These are phyloP conservation scores for Alloscopus bannaensis DNA, from an alignment of 2,888 invertebrate species.

Conservation along the genomic window DNA sequence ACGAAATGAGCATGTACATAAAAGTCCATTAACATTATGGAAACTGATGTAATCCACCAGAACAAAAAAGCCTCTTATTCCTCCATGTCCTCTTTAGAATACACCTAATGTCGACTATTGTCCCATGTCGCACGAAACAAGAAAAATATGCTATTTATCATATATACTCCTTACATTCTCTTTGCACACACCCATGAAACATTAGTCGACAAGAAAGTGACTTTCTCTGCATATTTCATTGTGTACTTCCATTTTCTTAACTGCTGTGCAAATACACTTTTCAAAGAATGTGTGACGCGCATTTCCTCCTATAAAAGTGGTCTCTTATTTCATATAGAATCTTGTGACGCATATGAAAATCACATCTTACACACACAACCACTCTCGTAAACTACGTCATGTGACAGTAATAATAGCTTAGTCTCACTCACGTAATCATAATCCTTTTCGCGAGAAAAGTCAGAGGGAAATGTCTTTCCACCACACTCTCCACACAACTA, in stretches of 20 bases:
- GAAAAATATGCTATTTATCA: too few relatives aligned
- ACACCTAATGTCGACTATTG: too few relatives aligned
- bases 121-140: too few relatives aligned
- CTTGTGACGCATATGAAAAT: not conserved
- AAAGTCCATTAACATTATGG: too few relatives aligned
- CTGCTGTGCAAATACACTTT: not conserved
- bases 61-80: too few relatives aligned
- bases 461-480: not conserved
- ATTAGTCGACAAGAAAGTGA: too few relatives aligned
- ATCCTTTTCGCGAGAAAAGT: not conserved
- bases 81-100: too few relatives aligned
- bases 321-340: not conserved
- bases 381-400: not conserved
- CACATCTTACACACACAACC: not conserved
- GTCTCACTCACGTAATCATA: not conserved
- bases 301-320: not conserved
- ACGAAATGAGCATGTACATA: too few relatives aligned
- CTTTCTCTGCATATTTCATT: not conserved
- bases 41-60: too few relatives aligned
- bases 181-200: too few relatives aligned
- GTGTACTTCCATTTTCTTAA: not conserved
- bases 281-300: not conserved
- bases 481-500: not conserved
- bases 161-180: slow-evolving; percentile 8
- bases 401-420: too few relatives aligned